Conservation (phyloP, 64 coral and sea anemone genomes). For the Stichodactyla helianthus region DNA sequence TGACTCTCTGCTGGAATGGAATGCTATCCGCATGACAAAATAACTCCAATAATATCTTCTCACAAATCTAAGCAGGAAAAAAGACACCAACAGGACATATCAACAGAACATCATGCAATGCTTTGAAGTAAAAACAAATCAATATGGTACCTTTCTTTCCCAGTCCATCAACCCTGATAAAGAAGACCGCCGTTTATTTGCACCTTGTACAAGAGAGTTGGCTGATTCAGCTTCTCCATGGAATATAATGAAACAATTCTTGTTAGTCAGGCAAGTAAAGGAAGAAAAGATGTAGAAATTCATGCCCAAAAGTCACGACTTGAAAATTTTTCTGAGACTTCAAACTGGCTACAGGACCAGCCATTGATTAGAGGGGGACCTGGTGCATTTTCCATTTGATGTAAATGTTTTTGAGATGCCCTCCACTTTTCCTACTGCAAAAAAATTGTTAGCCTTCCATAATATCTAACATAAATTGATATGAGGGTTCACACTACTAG, state of each 20-base stretch:
- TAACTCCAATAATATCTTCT: slow-evolving; percentile 83
- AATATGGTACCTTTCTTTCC: slow-evolving; percentile 68
- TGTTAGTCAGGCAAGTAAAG: not conserved
- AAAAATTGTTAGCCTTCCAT: too few species aligned
- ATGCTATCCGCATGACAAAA: slow-evolving; percentile 91
- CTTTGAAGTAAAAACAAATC: not conserved
- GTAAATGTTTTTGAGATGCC: too few species aligned
- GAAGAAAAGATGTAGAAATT: not conserved
- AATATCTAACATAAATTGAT: too few species aligned
- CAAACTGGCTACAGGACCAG: too few species aligned
- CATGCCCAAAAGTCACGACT: too few species aligned
- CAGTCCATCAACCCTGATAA: slow-evolving; percentile 60
- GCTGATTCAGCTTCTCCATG: slow-evolving; percentile 7
- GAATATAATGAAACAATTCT: not conserved
- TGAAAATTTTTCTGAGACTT: too few species aligned
- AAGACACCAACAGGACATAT: not conserved
- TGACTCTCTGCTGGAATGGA: slow-evolving; percentile 96
- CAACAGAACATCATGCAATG: too few species aligned
- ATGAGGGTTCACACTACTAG: too few species aligned
- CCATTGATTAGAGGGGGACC: too few species aligned
- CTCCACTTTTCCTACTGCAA: too few species aligned
- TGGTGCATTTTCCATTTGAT: too few species aligned
- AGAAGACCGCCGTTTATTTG: slow-evolving; percentile 73
- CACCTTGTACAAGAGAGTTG: slow-evolving; percentile 3
- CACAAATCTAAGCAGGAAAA: slow-evolving; percentile 48